Conservation (phyloP, 2,797 vertebrate species). For the Syngnathus rostellatus region DNA sequence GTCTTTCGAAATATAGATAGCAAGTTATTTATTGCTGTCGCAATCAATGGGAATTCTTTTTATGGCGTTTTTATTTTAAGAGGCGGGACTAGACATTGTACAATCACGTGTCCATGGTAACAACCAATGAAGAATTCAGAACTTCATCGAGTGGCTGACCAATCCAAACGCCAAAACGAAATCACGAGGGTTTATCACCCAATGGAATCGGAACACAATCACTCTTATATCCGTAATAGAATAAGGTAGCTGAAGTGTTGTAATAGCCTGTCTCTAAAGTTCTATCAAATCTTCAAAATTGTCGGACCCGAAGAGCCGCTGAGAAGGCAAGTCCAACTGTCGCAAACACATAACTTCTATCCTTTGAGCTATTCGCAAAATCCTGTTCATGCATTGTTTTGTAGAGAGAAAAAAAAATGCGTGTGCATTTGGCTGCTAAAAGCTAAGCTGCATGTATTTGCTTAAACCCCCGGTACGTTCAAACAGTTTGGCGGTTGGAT, state of each 20-base stretch:
- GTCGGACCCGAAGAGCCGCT: not conserved
- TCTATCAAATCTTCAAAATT: not conserved
- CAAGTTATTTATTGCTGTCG: too few species aligned
- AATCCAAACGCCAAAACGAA: conserved; percentile 18
- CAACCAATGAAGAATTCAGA: conserved; percentile 25
- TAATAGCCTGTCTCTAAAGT: not conserved
- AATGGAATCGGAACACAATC: conserved; percentile 18
- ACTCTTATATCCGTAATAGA: not conserved
- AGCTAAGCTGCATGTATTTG: conserved; percentile 1
- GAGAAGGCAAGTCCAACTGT: conserved; percentile 31
- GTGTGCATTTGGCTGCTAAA: conserved; percentile 1
- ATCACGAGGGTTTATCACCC: conserved; percentile 17
- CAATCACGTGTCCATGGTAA: not conserved
- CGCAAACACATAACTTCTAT: fast-evolving
- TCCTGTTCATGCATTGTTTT: not conserved
- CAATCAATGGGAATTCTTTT: too few species aligned
- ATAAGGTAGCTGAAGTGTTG: not conserved
- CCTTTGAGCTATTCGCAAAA: not conserved
- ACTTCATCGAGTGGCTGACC: not conserved
- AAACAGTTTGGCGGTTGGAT: not conserved
- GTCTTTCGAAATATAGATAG: too few species aligned
- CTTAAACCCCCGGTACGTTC: not conserved
- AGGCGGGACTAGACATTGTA: too few species aligned
- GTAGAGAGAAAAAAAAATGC: not conserved
- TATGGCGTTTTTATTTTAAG: too few species aligned